Evolutionary conservation across 2,797 vertebrate genomes (phyloP).

Genomic region (Sternotherus odoratus): DNA sequence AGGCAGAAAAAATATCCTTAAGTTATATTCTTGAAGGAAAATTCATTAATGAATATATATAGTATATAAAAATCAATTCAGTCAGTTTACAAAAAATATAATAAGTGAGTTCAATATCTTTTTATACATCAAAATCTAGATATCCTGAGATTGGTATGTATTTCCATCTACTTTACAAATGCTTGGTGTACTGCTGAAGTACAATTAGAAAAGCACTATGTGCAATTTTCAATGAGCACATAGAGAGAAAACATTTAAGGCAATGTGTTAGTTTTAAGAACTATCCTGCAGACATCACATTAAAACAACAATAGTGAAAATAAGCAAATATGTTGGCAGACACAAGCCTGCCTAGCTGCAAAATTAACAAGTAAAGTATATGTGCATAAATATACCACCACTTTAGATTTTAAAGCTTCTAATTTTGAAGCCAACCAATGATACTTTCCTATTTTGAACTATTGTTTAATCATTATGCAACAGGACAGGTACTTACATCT

Average conservation of each 20-base stretch:
- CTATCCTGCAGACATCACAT: background rate
- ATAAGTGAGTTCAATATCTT: constrained; percentile 45
- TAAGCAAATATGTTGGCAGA: background rate
- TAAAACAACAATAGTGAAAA: constrained; percentile 51
- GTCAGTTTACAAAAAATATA: constrained; percentile 61
- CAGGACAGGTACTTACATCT: constrained; percentile 13
- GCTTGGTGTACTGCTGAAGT: constrained; percentile 19
- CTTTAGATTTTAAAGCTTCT: constrained; percentile 1
- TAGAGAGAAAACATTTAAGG: constrained; percentile 15
- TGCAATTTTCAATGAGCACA: constrained; percentile 18
- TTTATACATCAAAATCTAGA: constrained; percentile 43
- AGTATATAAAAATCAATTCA: constrained; percentile 2
- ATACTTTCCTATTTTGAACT: constrained; percentile 32
- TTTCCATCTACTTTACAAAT: constrained; percentile 37
- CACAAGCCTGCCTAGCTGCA: background rate
- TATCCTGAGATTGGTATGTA: constrained; percentile 60
- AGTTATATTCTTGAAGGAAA: constrained; percentile 40
- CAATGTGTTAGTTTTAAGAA: constrained; percentile 31
- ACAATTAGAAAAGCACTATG: constrained; percentile 51
- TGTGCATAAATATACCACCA: background rate
- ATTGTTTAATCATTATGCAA: constrained; percentile 35
- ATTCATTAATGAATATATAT: constrained; percentile 45
- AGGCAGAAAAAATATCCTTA: constrained; percentile 4
- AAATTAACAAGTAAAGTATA: background rate
- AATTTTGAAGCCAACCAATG: constrained; percentile 37